These are phyloP conservation scores for Leptinotarsa texana DNA, from an alignment of 1,140 invertebrate genomes.

Conservation along the genomic window DNA sequence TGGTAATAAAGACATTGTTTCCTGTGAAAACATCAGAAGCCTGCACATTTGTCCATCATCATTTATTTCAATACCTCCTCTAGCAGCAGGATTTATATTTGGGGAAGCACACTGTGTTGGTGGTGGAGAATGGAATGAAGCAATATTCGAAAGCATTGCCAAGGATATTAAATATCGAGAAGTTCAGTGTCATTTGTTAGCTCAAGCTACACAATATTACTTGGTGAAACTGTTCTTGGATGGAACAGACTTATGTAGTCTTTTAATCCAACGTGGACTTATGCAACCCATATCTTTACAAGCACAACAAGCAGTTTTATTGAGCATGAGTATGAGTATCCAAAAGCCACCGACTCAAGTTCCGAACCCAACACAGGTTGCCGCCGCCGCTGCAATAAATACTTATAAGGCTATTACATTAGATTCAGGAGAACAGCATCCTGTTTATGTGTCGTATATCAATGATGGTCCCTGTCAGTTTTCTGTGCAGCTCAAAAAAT, in stretches of 20 bases:
- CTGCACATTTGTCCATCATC: conserved; percentile 59
- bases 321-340: conserved; percentile 41
- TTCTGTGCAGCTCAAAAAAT: conserved; percentile 68
- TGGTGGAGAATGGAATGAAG: conserved; percentile 46
- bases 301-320: conserved; percentile 44
- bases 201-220: conserved; percentile 42
- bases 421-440: conserved; percentile 61
- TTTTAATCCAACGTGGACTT: conserved; percentile 37
- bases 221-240: conserved; percentile 39
- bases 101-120: conserved; percentile 51
- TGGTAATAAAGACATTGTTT: conserved; percentile 66
- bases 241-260: conserved; percentile 24
- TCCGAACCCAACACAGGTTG: conserved; percentile 20
- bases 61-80: conserved; percentile 59
- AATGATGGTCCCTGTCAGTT: conserved; percentile 76
- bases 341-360: conserved; percentile 5
- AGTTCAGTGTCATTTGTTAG: conserved; percentile 38
- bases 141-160: conserved; percentile 39
- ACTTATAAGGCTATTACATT: conserved; percentile 44
- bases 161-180: conserved; percentile 47
- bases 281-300: conserved; percentile 44
- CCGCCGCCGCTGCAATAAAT: conserved; percentile 35
- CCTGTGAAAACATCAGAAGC: conserved; percentile 60
- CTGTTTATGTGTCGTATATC: conserved; percentile 72
- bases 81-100: conserved; percentile 64